phyloP scores from a whole-genome alignment of 2,888 invertebrate genomes.

The Diarsia brunnea region DNA sequence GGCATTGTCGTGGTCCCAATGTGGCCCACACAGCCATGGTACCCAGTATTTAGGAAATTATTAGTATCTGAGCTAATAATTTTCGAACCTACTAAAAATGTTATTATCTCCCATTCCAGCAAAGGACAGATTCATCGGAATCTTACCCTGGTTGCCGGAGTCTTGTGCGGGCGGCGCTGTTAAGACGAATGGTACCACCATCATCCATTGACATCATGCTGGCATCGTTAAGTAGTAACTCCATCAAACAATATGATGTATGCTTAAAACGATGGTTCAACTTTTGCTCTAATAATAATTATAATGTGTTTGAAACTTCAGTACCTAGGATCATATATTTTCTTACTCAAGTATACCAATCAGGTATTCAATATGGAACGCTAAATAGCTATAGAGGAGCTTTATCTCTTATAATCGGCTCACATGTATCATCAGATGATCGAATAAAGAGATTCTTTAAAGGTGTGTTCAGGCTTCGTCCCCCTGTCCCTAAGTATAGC shows the following conservation, averaged over 20 bases:
- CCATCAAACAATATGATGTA: conserved; percentile 9
- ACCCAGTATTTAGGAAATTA: background rate
- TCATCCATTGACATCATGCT: background rate
- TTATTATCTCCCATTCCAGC: conserved; percentile 4
- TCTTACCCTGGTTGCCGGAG: conserved; percentile 2
- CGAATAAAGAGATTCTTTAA: conserved; percentile 6
- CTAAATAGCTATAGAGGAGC: conserved; percentile 7
- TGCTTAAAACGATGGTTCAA: conserved; percentile 1
- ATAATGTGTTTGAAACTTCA: background rate
- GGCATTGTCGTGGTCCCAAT: conserved; percentile 52
- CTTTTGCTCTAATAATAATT: background rate
- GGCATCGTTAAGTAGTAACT: conserved; percentile 1
- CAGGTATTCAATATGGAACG: background rate
- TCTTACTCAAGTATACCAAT: conserved; percentile 7
- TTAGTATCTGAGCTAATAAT: too few species aligned
- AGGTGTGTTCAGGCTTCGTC: conserved; percentile 2
- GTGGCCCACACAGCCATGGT: conserved; percentile 59
- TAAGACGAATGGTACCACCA: background rate
- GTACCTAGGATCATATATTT: background rate
- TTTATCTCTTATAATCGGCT: background rate
- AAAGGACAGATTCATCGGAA: conserved; percentile 2
- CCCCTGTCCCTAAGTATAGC: conserved; percentile 1
- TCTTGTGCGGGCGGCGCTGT: background rate
- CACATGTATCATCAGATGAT: background rate
- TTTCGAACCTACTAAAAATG: background rate